phyloP scores from a whole-genome alignment of 2,113 vertebrate genomes.

The Pimephales promelas region DNA sequence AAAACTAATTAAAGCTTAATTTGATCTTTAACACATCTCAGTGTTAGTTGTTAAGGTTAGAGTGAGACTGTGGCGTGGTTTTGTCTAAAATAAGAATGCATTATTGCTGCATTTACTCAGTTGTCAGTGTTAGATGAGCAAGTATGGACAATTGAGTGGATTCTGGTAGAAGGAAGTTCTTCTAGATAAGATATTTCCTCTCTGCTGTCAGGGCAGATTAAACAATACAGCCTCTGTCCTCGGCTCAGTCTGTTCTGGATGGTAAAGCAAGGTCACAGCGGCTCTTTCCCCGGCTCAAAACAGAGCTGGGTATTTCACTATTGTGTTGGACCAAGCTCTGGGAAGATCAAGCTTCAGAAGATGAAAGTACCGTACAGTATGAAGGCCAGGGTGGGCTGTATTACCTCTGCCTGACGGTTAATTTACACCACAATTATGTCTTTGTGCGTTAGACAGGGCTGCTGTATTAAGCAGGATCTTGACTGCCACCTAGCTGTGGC shows the following conservation, averaged over 20 bases:
- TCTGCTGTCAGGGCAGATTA: constrained; percentile 41
- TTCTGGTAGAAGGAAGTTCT: constrained; percentile 44
- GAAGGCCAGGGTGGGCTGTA: neutral
- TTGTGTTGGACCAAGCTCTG: constrained; percentile 25
- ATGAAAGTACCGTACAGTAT: constrained; percentile 35
- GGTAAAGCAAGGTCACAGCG: constrained; percentile 46
- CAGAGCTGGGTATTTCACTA: constrained; percentile 10
- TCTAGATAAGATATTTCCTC: constrained; percentile 52
- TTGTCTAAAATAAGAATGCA: neutral
- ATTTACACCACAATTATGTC: constrained; percentile 14
- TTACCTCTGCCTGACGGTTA: constrained; percentile 16
- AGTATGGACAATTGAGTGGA: constrained; percentile 37
- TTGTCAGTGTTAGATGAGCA: constrained; percentile 4
- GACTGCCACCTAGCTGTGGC: constrained; percentile 23
- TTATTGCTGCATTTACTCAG: neutral
- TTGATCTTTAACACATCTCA: neutral
- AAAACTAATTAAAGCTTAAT: neutral
- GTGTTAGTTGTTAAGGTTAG: neutral
- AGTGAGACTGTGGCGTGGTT: neutral
- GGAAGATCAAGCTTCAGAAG: constrained; percentile 40
- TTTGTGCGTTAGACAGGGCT: neutral
- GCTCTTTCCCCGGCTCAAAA: constrained; percentile 5
- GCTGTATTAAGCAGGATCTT: neutral
- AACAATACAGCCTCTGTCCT: constrained; percentile 40
- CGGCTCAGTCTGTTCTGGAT: constrained; percentile 27